phyloP scores from a whole-genome alignment of 2,888 invertebrate species.

The Choreutis nemorana region DNA sequence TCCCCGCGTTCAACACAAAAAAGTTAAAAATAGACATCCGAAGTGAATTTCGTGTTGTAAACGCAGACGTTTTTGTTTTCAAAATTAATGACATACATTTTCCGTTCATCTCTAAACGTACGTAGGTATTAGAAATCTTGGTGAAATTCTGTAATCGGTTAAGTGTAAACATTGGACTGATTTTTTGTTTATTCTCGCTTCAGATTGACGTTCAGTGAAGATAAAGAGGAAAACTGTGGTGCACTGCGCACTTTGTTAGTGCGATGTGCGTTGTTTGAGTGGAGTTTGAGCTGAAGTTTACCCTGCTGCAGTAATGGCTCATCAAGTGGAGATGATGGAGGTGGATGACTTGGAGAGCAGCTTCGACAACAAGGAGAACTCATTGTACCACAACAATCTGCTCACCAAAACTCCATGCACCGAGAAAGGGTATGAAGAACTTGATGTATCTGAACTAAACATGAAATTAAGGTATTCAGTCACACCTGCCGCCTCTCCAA shows the following conservation, averaged over 20 bases:
- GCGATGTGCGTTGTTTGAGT: conserved; percentile 11
- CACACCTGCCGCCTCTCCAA: conserved; percentile 47
- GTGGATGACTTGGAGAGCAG: conserved; percentile 39
- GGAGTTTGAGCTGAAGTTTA: conserved; percentile 12
- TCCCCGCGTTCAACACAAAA: conserved; percentile 40
- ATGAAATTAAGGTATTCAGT: conserved; percentile 53
- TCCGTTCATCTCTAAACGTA: conserved; percentile 27
- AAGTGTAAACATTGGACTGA: conserved; percentile 49
- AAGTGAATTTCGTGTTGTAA: conserved; percentile 49
- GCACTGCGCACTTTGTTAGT: too few relatives aligned
- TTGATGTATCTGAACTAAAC: conserved; percentile 51
- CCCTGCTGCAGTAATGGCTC: too few relatives aligned
- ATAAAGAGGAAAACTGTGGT: conserved; percentile 13
- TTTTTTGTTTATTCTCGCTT: conserved; percentile 28
- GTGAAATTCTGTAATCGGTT: conserved; percentile 47
- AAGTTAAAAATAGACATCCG: conserved; percentile 57
- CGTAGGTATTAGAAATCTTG: conserved; percentile 47
- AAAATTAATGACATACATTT: conserved; percentile 57
- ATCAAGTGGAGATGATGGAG: conserved; percentile 47
- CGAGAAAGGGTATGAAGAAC: conserved; percentile 51
- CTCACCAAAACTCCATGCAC: conserved; percentile 30
- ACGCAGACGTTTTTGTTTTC: conserved; percentile 56
- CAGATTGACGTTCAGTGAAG: conserved; percentile 22
- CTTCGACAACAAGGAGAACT: conserved; percentile 55
- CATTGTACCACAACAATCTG: conserved; percentile 41